Percentiles rank a stretch among this genome's conserved stretches.
phyloP scores from a whole-genome alignment of 2,888 invertebrate genomes.

The Diarsia brunnea region DNA sequence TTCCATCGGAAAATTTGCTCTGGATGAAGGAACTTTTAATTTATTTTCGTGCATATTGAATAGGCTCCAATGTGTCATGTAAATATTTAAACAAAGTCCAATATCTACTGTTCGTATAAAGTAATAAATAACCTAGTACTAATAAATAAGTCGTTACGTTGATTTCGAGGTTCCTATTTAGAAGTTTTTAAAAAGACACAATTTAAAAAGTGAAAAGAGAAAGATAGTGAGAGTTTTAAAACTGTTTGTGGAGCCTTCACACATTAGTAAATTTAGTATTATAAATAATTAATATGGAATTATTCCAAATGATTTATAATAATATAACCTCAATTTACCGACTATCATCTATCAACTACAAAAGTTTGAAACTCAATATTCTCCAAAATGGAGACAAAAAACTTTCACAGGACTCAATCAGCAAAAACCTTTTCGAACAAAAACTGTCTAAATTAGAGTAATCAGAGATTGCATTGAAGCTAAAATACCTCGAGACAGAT shows the following conservation, averaged over 20 bases:
- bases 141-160: background rate
- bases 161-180: background rate
- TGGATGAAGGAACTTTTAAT: background rate
- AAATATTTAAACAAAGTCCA: background rate
- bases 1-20: background rate
- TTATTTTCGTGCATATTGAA: background rate
- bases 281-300: too few species aligned
- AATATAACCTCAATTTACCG: background rate
- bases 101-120: background rate
- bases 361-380: background rate
- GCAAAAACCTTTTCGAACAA: constrained; percentile 13
- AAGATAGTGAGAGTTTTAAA: too few species aligned
- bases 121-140: background rate
- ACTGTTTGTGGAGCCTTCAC: too few species aligned
- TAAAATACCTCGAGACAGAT: constrained; percentile 14
- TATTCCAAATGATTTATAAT: background rate
- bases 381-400: background rate
- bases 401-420: background rate
- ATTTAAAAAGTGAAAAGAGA: too few species aligned
- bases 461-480: constrained; percentile 26
- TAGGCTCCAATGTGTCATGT: background rate
- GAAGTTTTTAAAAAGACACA: background rate
- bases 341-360: background rate
- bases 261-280: too few species aligned
- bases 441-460: constrained; percentile 22